Conservation (phyloP, 2,888 invertebrate species). For the Rhabditophanes sp. region DNA sequence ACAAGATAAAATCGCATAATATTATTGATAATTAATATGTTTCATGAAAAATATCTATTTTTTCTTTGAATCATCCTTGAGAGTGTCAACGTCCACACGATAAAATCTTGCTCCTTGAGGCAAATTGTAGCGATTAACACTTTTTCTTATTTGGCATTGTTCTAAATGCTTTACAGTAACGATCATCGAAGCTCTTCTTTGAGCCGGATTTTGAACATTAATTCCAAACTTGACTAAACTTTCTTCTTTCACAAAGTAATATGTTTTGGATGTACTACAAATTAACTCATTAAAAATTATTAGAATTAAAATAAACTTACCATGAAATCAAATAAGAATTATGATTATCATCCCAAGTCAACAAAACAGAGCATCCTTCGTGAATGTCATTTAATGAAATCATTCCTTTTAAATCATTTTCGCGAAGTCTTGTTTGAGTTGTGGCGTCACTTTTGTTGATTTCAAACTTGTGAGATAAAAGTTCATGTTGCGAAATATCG, state of each 20-base stretch:
- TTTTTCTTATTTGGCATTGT: constrained; percentile 35
- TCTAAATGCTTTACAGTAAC: constrained; percentile 26
- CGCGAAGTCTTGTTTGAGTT: constrained; percentile 15
- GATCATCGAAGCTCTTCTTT: constrained; percentile 30
- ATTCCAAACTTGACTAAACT: constrained; percentile 25
- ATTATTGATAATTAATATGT: too few species aligned
- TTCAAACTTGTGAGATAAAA: too few species aligned
- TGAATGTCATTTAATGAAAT: constrained; percentile 20
- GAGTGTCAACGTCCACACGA: constrained; percentile 36
- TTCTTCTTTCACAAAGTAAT: constrained; percentile 36
- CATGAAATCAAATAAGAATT: constrained; percentile 32
- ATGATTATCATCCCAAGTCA: constrained; percentile 32
- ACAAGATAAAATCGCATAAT: too few species aligned
- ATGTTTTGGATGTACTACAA: constrained; percentile 19
- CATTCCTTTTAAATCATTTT: constrained; percentile 16
- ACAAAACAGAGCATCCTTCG: constrained; percentile 29
- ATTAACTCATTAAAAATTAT: constrained; percentile 4
- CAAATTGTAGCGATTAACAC: constrained; percentile 34
- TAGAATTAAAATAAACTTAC: constrained; percentile 11
- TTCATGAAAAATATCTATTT: too few species aligned
- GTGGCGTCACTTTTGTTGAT: constrained; percentile 6
- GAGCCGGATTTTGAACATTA: constrained; percentile 10
- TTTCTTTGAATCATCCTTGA: too few species aligned
- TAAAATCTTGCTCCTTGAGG: constrained; percentile 33
- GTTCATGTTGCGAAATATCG: too few species aligned